Conservation (phyloP, 2,797 vertebrate genomes). For the Macropus fuliginosus region DNA sequence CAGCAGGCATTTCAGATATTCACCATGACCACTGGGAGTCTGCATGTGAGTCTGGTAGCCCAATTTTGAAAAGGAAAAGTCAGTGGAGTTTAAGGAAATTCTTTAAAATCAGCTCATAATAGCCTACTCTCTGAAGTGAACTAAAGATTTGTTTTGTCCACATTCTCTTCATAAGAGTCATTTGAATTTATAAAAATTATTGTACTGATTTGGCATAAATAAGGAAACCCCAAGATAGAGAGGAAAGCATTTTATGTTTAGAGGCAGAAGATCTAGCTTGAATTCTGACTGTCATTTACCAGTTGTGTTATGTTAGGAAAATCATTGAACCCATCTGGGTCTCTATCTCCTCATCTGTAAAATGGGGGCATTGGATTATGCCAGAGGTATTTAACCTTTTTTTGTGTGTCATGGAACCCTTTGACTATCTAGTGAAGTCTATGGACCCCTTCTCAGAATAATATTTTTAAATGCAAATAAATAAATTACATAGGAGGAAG, state of each 20-base stretch:
- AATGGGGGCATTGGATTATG: not conserved
- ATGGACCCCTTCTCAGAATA: not conserved
- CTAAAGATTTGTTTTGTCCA: conserved; percentile 56
- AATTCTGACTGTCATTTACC: not conserved
- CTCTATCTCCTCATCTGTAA: not conserved
- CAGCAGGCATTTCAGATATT: conserved; percentile 78
- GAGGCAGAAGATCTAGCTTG: not conserved
- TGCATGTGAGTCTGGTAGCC: conserved; percentile 50
- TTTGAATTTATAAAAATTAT: conserved; percentile 54
- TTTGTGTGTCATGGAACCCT: not conserved
- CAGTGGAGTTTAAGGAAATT: conserved; percentile 53
- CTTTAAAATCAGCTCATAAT: conserved; percentile 30
- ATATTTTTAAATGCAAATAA: not conserved
- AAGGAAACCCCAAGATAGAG: not conserved
- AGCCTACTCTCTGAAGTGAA: conserved; percentile 63
- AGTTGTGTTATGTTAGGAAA: not conserved
- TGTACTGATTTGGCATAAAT: conserved; percentile 56
- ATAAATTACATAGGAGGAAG: not conserved
- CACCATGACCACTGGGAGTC: conserved; percentile 56
- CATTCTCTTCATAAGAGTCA: conserved; percentile 67
- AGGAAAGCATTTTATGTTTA: not conserved
- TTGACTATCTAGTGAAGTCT: not conserved
- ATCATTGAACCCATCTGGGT: not conserved
- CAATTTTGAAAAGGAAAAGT: conserved; percentile 2
- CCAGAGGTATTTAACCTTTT: not conserved